Conservation (phyloP, 64 coral and sea anemone genomes). For the Pachyseris speciosa region DNA sequence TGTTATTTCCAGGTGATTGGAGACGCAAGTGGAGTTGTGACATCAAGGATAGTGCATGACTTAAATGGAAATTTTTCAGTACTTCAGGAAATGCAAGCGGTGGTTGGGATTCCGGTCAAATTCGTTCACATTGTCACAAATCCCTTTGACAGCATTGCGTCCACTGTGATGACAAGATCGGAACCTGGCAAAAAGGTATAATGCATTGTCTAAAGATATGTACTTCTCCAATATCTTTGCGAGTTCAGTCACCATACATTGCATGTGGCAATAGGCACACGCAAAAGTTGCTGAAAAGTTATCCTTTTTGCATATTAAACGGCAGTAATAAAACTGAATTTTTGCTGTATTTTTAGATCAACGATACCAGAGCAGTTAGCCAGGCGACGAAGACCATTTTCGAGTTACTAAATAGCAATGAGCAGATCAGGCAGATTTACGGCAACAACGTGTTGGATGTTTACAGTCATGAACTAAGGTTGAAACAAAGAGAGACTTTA, state of each 20-base stretch:
- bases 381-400: not conserved
- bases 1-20: slow-evolving; percentile 10
- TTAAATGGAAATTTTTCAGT: not conserved
- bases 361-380: not conserved
- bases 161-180: not conserved
- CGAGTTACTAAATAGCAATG: not conserved
- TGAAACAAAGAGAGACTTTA: slow-evolving; percentile 2
- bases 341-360: slow-evolving; percentile 3
- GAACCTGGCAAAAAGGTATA: not conserved
- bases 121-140: slow-evolving; percentile 16
- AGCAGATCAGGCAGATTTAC: not conserved
- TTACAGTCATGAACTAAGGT: not conserved
- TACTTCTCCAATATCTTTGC: too few species aligned
- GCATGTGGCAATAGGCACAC: too few species aligned
- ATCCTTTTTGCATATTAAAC: too few species aligned
- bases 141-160: slow-evolving; percentile 15
- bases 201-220: not conserved
- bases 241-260: too few species aligned
- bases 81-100: not conserved
- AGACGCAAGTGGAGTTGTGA: slow-evolving; percentile 10
- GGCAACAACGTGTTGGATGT: slow-evolving; percentile 10
- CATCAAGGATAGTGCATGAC: not conserved
- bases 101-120: slow-evolving; percentile 14
- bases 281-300: too few species aligned
- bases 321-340: not conserved